A percentile compares a stretch with the other conserved stretches of the same genome.
phyloP scores from a whole-genome alignment of 1,140 invertebrate species.

The Lerema accius region DNA sequence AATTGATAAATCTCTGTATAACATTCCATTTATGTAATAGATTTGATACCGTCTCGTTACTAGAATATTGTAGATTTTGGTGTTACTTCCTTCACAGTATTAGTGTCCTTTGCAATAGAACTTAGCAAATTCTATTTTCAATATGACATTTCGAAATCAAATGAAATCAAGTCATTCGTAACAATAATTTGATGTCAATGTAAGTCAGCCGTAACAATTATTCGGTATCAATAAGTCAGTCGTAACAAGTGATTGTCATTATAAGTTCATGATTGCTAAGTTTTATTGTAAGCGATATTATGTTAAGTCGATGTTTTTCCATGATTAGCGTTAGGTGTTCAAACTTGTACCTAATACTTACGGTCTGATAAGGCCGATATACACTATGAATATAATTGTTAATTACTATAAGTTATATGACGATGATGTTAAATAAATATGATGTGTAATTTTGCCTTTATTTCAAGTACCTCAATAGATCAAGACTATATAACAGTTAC shows the following conservation, averaged over 20 bases:
- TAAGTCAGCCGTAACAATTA: no score
- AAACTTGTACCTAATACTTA: slow-evolving; percentile 38
- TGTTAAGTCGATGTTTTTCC: slow-evolving; percentile 39
- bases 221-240: no score
- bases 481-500: no score
- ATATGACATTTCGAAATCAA: no score
- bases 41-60: slow-evolving; percentile 14
- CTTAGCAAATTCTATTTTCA: no score
- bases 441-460: slow-evolving; percentile 38
- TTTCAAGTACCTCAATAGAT: slow-evolving; percentile 24
- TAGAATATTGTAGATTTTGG: slow-evolving; percentile 3
- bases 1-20: not conserved
- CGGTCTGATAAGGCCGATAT: slow-evolving; percentile 34
- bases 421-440: slow-evolving; percentile 72
- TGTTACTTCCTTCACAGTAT: slow-evolving; percentile 15
- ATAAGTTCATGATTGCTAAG: no score
- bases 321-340: slow-evolving; percentile 58
- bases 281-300: no score
- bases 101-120: no score
- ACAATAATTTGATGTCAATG: no score
- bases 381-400: slow-evolving; percentile 64
- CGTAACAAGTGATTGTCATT: no score
- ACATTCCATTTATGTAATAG: slow-evolving; percentile 1
- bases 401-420: slow-evolving; percentile 73
- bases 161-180: no score